Evolutionary conservation across 2,888 invertebrate species (phyloP), one percentile per base, ranked within the genome.

Genomic region (Luperina testacea): DNA sequence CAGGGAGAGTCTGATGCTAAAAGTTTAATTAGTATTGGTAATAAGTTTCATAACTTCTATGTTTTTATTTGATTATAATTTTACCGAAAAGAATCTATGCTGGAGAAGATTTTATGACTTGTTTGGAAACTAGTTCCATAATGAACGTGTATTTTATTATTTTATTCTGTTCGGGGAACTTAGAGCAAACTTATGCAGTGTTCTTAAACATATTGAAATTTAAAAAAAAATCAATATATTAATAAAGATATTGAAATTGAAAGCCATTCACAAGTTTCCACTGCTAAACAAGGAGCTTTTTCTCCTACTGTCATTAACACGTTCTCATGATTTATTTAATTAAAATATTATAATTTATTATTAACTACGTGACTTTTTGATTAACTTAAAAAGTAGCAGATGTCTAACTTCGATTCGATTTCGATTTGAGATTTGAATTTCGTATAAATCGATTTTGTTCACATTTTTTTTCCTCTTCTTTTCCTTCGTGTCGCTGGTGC

Each of bases 71-170:
- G 13, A 72, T 13, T 51, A 20, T 2, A 20, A 69, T 2, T 38
- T 13, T 15, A 32, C 1, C 0, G n/a, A 51, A n/a, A 69, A 32
- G 0, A 11, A 2, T n/a, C 0, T 9, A 38, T 13, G n/a, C 20
- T n/a, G 20, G 8, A n/a, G 5, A n/a, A 70, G 7, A 20, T n/a
- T 48, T 15, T 53, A 5, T 9, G 17, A 17, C 17, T 38, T 9
- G 9, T n/a, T n/a, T 57, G 53, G 53, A 38, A 71, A 70, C n/a
- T 38, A n/a, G 9, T 15, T 24, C 9, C 3, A 9, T 17, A 17
- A 24, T 15, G 24, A 24, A 51, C 0, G 15, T 53, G 24, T 69
- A 6, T 70, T 53, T 53, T 27, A 24, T 57, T 57, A 24, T 57
- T 57, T 57, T 57, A 57, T 20, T 17, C 20, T 51, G 7, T 57